Conservation (phyloP, 1,140 invertebrate species). For the Marisa cornuarietis region DNA sequence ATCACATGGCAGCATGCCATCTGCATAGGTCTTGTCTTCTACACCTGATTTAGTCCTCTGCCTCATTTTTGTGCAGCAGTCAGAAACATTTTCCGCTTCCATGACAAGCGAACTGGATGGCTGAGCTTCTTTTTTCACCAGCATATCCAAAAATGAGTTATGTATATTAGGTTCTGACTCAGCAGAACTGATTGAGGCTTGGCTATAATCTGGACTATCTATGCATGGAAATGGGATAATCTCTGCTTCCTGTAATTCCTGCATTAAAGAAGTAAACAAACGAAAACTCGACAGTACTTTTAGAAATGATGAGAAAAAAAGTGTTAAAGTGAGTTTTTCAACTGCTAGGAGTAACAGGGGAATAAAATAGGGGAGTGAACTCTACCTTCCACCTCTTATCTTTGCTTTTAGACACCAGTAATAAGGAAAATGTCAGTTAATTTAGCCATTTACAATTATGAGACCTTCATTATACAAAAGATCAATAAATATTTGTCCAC, state of each 20-base stretch:
- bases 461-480: no score
- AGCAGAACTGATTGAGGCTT: neutral
- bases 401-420: no score
- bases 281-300: neutral
- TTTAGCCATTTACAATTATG: no score
- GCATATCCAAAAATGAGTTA: neutral
- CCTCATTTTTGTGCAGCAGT: neutral
- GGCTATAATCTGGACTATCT: no score
- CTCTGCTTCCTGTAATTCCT: conserved; percentile 35
- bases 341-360: no score
- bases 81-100: neutral
- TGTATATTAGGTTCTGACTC: neutral
- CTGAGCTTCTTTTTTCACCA: neutral
- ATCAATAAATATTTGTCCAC: no score
- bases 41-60: neutral
- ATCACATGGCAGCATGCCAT: no score
- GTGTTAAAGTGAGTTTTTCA: no score
- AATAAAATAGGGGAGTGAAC: no score
- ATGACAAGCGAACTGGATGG: neutral
- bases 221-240: conserved; percentile 25
- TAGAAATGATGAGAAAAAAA: neutral
- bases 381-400: no score
- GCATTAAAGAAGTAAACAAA: neutral
- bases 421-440: no score
- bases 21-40: no score